These are phyloP conservation scores for Sminthopsis crassicaudata DNA, from an alignment of 2,113 vertebrate genomes.

Conservation along the genomic window DNA sequence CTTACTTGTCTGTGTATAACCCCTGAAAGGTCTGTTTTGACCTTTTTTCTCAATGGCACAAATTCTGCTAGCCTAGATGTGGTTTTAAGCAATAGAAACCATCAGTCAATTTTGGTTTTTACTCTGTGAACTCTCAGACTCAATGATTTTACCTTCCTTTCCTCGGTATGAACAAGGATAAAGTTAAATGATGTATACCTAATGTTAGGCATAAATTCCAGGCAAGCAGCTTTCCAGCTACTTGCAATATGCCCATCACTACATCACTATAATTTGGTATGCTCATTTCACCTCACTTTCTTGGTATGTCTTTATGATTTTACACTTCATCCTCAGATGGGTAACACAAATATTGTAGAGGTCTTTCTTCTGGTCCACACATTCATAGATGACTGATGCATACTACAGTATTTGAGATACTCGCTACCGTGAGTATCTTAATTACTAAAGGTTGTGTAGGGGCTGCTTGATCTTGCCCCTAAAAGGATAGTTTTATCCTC, in stretches of 20 bases:
- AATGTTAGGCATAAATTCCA: conserved; percentile 56
- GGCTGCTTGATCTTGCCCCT: conserved; percentile 22
- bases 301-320: conserved; percentile 53
- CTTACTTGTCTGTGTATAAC: background rate
- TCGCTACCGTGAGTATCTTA: conserved; percentile 39
- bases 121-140: conserved; percentile 18
- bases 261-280: conserved; percentile 22
- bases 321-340: conserved; percentile 28
- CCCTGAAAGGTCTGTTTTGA: conserved; percentile 20
- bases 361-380: background rate
- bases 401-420: conserved; percentile 40
- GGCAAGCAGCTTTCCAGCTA: conserved; percentile 17
- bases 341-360: conserved; percentile 27
- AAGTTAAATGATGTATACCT: conserved; percentile 61
- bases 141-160: conserved; percentile 33
- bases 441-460: conserved; percentile 3
- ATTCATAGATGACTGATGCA: conserved; percentile 51
- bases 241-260: conserved; percentile 48
- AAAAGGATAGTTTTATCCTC: conserved; percentile 13
- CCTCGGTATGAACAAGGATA: conserved; percentile 18
- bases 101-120: conserved; percentile 17
- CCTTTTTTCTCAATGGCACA: background rate
- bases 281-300: conserved; percentile 27
- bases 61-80: background rate
- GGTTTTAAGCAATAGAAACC: background rate